Evolutionary conservation across 2,888 invertebrate genomes (phyloP), one percentile per base, ranked within the genome.

Genomic region (Pterobdella sp.): DNA sequence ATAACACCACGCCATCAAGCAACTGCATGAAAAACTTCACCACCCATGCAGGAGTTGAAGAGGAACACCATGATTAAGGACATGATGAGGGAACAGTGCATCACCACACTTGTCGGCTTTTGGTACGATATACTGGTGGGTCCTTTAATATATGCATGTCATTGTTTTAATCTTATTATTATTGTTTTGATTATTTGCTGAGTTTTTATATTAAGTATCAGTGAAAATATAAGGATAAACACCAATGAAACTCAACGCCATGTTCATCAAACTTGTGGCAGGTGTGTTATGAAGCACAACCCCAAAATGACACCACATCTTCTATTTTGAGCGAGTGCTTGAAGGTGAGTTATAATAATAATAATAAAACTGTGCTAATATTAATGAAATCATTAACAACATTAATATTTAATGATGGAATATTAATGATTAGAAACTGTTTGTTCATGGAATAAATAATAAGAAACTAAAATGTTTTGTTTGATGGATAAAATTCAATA

Each of bases 91-190:
- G 86, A 86, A 73, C 82, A 84, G 34, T 84, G 85, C 80, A 84
- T 87, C n/a, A 76, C 80, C 32, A 83, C 85, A 76, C 78, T 87
- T 65, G 86, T 86, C 1, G 84, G 86, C 74, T 85, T 87, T 29
- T 87, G 87, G 87, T 85, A 83, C 74, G 83, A 85, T 49, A 86
- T 87, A 75, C 79, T 87, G 81, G 87, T 87, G 79, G 81, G 84
- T 78, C 22, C 14, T 34, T 67, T 34, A 4, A 14, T 31, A 14
- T 67, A 31, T 67, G 32, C 18, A 7, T 67, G 18, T 67, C 31
- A 14, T 26, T 67, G 22, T 18, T 34, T 14, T 67, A 10, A 7
- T 18, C 10, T 14, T 35, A n/a, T 34, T 42, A 29, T 68, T n/a
- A 22, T 37, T 68, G 29, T 36, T 68, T 34, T 67, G 35, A 36